Percentiles rank a stretch among this genome's conserved stretches.
Conservation (phyloP, 2,113 vertebrate species). For the Grammomys surdaster region DNA sequence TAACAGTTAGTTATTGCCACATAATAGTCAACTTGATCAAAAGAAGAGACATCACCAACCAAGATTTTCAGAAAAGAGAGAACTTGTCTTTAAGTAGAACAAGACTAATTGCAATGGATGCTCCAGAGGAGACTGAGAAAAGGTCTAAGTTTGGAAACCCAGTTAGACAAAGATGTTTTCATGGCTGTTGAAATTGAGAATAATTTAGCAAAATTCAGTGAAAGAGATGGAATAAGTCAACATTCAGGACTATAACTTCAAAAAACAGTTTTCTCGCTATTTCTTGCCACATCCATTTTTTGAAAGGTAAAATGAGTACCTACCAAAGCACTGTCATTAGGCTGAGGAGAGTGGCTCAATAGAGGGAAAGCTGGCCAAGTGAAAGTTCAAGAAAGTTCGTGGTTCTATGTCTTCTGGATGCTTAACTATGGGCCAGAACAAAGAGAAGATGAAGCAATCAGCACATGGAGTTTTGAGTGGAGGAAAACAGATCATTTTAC, state of each 20-base stretch:
- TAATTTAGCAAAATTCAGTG: conserved; percentile 27
- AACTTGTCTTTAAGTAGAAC: neutral
- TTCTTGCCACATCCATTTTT: neutral
- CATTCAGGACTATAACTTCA: neutral
- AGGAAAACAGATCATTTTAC: neutral
- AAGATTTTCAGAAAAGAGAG: neutral
- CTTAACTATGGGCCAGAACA: neutral
- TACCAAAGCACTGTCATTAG: conserved; percentile 32
- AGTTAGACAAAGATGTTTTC: neutral
- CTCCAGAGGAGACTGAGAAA: neutral
- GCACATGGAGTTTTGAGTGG: neutral
- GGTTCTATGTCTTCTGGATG: neutral
- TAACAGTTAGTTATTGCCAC: neutral
- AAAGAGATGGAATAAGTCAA: neutral
- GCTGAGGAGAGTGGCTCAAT: neutral
- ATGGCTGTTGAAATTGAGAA: neutral
- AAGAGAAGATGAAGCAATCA: neutral
- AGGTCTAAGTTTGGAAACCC: neutral
- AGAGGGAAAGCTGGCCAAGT: neutral
- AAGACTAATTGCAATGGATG: neutral
- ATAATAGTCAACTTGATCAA: conserved; percentile 27
- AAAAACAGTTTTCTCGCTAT: neutral
- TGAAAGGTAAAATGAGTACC: neutral
- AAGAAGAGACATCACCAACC: neutral
- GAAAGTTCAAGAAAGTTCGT: neutral